Evolutionary conservation across 2,888 invertebrate species (phyloP), one percentile per base, ranked within the genome.

Genomic region (Heliconius hortense): DNA sequence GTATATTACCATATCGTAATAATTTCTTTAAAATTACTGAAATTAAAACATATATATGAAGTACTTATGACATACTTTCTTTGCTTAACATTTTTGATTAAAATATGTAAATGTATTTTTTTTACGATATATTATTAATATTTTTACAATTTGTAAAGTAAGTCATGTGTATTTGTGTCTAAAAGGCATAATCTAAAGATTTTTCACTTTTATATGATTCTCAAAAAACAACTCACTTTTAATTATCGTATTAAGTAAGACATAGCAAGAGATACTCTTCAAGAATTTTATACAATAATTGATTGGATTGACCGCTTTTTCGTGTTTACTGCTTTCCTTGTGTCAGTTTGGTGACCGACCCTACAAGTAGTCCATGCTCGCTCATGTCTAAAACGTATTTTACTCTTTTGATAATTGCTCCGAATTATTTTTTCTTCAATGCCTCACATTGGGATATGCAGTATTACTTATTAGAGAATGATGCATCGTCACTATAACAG

Each of bases 321-420:
- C 94, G 94, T 94, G 94, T 94, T 92, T 94, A 94, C 91, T 91
- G 95, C 95, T 94, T 95, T 94, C 92, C 94, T 95, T 94, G 94
- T 95, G 94, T 94, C 94, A 92, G 94, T 93, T 94, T 94, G 93
- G 90, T 94, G 94, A 94, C 93, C 92, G 90, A 90, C 92, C 94
- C 92, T 90, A 85, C 85, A 92, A 71, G 93, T 94, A 94, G 94
- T 89, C 94, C 93, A 93, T 93, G 94, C 93, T 94, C 94, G 93
- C 90, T 93, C 94, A 92, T 92, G 86, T 89, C 89, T 88, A 90
- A 83, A 87, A 89, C 88, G 86, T 91, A 90, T 90, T 92, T 89
- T 91, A 89, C 89, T 91, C 88, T 91, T 91, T 91, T 91, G 84
- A 89, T 89, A 91, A 91, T 91, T 89, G 91, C 88, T 91, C 90